Evolutionary conservation across 1,140 invertebrate genomes (phyloP), one percentile per base, ranked within the genome.

Genomic region (Nebria ingens): DNA sequence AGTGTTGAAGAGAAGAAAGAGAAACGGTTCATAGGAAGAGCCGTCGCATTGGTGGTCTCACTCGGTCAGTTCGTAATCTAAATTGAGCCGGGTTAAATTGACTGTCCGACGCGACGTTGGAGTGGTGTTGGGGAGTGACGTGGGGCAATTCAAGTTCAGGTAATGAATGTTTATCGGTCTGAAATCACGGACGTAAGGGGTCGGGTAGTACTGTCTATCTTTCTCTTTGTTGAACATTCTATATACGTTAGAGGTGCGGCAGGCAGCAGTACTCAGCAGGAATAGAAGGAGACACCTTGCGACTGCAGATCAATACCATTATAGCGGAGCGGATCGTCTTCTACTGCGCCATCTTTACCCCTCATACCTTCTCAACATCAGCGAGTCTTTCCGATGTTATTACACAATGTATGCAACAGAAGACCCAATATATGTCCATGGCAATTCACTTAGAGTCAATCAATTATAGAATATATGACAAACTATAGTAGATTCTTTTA

Each of bases 11-110:
- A 45, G 15, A 4, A 45, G 15, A 3, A 45, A 45, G 9, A 17
- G 15, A 34, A n/a, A 9, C 6, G 25, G n/a, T 9, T 6, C 25
- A 34, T 9, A n/a, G 25, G n/a, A 53, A 23, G n/a, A n/a, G n/a
- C n/a, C n/a, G n/a, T n/a, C n/a, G n/a, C n/a, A n/a, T n/a, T n/a
- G n/a, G n/a, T 38, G 15, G 19, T 38, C n/a, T n/a, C n/a, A n/a
- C n/a, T n/a, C 25, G 23, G 25, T 29, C 15, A 19, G 17, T 38
- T 12, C n/a, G 62, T 65, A 65, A 65, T 65, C 62, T 64, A 64
- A 65, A 65, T 65, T 64, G 64, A 64, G 64, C 59, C 56, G 62
- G 62, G 62, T 62, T 65, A 65, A 65, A 65, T 65, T 64, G 62
- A 65, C 55, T 63, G 59, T 51, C 40, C 40, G 15, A 45, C 25